phyloP scores from a whole-genome alignment of 2,797 vertebrate species.

The Enteromius afrohamiltoni region DNA sequence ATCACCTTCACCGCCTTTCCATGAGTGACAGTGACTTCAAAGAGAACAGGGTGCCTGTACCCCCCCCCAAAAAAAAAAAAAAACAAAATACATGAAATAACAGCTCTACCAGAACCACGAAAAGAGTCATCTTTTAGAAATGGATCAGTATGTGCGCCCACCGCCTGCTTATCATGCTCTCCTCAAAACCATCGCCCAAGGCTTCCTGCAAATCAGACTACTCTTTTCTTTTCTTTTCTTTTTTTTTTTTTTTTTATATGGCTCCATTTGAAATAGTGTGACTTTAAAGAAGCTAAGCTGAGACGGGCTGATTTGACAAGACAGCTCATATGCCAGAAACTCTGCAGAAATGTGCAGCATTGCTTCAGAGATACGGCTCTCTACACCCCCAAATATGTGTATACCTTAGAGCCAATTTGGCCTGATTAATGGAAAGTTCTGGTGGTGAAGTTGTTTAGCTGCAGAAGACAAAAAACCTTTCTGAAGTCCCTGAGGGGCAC shows the following conservation, averaged over 20 bases:
- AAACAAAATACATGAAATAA: conserved; percentile 63
- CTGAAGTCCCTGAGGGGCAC: neutral
- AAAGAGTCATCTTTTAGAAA: conserved; percentile 60
- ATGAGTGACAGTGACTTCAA: conserved; percentile 76
- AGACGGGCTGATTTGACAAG: conserved; percentile 57
- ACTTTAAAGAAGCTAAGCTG: conserved; percentile 59
- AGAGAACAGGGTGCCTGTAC: conserved; percentile 74
- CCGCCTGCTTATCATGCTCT: conserved; percentile 54
- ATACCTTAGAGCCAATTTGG: conserved; percentile 52
- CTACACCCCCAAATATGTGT: conserved; percentile 17
- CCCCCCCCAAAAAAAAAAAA: conserved; percentile 53
- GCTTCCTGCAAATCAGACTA: conserved; percentile 53
- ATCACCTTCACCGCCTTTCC: conserved; percentile 72
- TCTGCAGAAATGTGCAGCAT: conserved; percentile 34
- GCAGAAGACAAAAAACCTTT: neutral
- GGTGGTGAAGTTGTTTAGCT: conserved; percentile 25
- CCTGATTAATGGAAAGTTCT: conserved; percentile 50
- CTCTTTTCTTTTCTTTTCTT: conserved; percentile 50
- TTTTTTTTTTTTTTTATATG: conserved; percentile 24
- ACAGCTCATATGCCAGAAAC: conserved; percentile 53
- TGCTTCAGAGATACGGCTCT: conserved; percentile 50
- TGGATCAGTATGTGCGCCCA: conserved; percentile 53
- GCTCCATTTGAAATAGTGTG: conserved; percentile 55
- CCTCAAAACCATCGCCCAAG: conserved; percentile 58
- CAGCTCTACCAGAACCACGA: conserved; percentile 61